Conservation (phyloP, 1,140 invertebrate genomes). For the Liolophura sinensis region DNA sequence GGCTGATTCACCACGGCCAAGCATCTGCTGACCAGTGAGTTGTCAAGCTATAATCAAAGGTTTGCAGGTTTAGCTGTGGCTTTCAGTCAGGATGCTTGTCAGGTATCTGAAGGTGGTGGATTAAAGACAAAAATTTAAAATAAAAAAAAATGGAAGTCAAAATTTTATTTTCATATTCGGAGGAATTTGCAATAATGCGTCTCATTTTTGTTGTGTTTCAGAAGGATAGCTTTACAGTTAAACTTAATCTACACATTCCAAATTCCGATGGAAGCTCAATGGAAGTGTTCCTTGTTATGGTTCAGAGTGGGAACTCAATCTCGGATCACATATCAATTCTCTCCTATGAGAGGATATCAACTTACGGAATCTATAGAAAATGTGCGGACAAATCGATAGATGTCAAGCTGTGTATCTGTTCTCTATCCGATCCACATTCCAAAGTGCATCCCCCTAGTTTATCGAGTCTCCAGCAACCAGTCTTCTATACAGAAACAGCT, state of each 20-base stretch:
- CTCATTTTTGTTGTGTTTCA: constrained; percentile 18
- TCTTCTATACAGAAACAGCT: constrained; percentile 2
- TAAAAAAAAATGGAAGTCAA: neutral
- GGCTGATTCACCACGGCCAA: too few species aligned
- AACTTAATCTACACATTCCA: constrained; percentile 33
- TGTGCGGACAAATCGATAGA: constrained; percentile 36
- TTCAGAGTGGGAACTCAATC: constrained; percentile 6
- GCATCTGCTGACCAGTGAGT: too few species aligned
- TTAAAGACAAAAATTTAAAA: constrained; percentile 7
- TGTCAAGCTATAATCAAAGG: neutral
- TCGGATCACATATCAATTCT: constrained; percentile 11
- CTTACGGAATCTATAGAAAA: constrained; percentile 28
- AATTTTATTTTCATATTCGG: neutral
- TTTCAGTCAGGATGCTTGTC: neutral
- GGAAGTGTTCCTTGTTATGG: constrained; percentile 37
- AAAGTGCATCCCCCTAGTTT: neutral
- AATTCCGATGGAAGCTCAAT: neutral
- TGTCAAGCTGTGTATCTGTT: constrained; percentile 37
- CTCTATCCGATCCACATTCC: neutral
- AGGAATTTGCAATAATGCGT: neutral
- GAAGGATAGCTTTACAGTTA: constrained; percentile 19
- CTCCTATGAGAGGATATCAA: constrained; percentile 33
- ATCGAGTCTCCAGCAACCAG: neutral
- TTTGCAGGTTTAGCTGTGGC: too few species aligned
- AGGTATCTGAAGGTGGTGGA: constrained; percentile 4